Evolutionary conservation across 2,797 vertebrate genomes (phyloP), one percentile per base, ranked within the genome.

Genomic region (Xenopus petersii): DNA sequence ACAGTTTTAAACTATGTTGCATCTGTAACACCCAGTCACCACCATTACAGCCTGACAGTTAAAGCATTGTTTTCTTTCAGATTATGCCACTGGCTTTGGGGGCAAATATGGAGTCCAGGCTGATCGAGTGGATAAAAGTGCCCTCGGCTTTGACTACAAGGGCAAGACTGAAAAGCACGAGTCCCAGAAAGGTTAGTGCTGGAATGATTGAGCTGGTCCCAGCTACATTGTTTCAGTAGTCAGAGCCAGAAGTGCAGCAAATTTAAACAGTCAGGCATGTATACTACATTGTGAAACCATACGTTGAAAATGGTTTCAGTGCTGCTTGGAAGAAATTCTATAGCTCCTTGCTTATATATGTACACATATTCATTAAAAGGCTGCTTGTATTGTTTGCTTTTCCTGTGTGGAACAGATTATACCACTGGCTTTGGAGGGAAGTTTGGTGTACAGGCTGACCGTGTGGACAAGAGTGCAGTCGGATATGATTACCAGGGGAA

Each of bases 401-500:
- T 3, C 26, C 48, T 30, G 15, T 3, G 4, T 54, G 12, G 15
- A 10, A 15, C 46, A 99, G 96, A 98, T 87, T 97, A 97, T 84
- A 75, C 95, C 36, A 91, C 93, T 10, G 96, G 95, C 64, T 98
- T 98, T 74, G 97, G 95, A 11, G 96, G 96, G 16, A 94, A 94
- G 30, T 97, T 93, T 0, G 94, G 96, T 1, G 93, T 98, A 0
- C 94, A 98, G 86, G 92, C 92, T 0, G 96, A 98, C 91, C 95
- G 95, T 1, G 94, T 98, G 89, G 96, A 97, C 91, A 96, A 95
- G 87, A 97, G 95, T 1, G 96, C 96, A 0, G 81, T 98, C 82
- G 95, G 95, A 73, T 98, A 97, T 26, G 96, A 97, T 88, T 97
- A 98, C 87, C 93, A 96, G 87, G 93, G 94, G 51, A 96, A 95